Evolutionary conservation across 2,797 vertebrate species (phyloP).

Genomic region (Sebastes paucispinis): DNA sequence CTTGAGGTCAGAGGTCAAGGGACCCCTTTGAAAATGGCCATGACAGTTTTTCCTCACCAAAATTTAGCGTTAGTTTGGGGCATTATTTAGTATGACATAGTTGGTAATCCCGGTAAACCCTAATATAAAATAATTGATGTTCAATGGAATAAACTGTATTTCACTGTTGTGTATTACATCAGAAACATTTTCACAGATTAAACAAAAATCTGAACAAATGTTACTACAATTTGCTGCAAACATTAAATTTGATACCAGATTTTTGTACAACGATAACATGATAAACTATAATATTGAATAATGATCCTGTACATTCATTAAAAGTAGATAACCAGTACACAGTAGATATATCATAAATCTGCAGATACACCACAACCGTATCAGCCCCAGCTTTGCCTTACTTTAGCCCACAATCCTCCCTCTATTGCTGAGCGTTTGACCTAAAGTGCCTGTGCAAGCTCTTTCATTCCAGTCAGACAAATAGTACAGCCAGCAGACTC

Average conservation of each 20-base stretch:
- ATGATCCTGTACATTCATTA: background rate
- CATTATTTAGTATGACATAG: no score
- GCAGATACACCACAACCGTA: background rate
- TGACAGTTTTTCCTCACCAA: no score
- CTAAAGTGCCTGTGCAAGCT: conserved; percentile 56
- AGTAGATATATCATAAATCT: background rate
- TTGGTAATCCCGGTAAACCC: no score
- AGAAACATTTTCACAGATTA: background rate
- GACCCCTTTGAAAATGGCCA: no score
- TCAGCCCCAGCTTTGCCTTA: conserved; percentile 10
- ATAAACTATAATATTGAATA: background rate
- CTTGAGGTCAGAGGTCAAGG: no score
- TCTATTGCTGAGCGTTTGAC: conserved; percentile 37
- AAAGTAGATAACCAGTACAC: background rate
- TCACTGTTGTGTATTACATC: background rate
- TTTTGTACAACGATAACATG: background rate
- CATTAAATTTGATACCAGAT: background rate
- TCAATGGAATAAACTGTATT: background rate
- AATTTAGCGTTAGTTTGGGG: no score
- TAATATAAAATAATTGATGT: background rate
- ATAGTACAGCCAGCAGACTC: conserved; percentile 44
- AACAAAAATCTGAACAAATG: background rate
- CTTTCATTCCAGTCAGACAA: conserved; percentile 60
- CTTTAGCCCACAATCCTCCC: conserved; percentile 14
- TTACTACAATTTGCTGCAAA: background rate